phyloP scores from a whole-genome alignment of 2,797 vertebrate species.

The Gambelia wislizenii region DNA sequence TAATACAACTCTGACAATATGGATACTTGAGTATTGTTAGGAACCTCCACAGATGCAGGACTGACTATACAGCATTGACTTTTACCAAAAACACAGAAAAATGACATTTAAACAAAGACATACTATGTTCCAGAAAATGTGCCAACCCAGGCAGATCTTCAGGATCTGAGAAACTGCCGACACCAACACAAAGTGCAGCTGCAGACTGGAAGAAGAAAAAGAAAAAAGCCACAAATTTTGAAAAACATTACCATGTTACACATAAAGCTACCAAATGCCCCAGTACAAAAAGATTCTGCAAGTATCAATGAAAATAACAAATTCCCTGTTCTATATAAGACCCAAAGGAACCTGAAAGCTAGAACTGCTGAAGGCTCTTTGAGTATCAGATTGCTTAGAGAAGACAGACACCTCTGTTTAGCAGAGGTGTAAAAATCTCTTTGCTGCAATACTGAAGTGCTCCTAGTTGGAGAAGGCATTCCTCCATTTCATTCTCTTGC shows the following conservation, averaged over 20 bases:
- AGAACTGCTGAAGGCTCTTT: background rate
- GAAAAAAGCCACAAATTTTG: constrained; percentile 44
- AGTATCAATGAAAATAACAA: background rate
- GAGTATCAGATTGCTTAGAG: background rate
- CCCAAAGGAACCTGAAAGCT: background rate
- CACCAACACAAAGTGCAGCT: constrained; percentile 92
- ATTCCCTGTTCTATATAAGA: background rate
- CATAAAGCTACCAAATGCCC: background rate
- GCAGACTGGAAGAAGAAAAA: constrained; percentile 87
- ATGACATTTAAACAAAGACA: constrained; percentile 70
- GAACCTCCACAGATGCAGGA: background rate
- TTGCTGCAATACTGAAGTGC: background rate
- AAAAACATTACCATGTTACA: background rate
- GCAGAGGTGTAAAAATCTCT: background rate
- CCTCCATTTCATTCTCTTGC: background rate
- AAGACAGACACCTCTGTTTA: background rate
- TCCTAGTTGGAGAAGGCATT: background rate
- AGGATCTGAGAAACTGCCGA: constrained; percentile 97
- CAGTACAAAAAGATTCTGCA: constrained; percentile 51
- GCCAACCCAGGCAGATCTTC: constrained; percentile 95
- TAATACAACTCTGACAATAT: background rate
- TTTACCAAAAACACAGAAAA: constrained; percentile 12
- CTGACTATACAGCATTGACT: background rate
- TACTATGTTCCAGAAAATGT: constrained; percentile 98
- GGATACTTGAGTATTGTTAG: background rate